phyloP scores from a whole-genome alignment of 2,888 invertebrate species.

The Gryllus longicercus region DNA sequence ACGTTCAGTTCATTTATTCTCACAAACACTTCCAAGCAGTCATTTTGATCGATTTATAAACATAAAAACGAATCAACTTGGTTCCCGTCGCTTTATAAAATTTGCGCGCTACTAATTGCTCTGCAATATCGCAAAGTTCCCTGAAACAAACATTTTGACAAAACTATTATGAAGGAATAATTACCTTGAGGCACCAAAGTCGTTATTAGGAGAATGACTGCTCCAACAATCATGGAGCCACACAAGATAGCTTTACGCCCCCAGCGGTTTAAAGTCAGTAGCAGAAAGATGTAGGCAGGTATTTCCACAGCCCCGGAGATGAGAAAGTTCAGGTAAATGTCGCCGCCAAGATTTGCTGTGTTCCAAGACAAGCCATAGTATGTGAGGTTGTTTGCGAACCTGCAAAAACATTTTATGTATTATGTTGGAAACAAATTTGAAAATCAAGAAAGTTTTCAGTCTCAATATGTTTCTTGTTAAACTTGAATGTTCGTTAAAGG shows the following conservation, averaged over 20 bases:
- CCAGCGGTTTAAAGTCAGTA: conserved; percentile 65
- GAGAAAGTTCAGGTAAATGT: conserved; percentile 64
- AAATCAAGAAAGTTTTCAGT: background rate
- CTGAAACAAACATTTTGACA: too few relatives aligned
- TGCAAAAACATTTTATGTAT: conserved; percentile 39
- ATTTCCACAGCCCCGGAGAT: conserved; percentile 71
- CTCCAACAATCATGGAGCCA: conserved; percentile 64
- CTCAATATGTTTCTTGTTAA: too few relatives aligned
- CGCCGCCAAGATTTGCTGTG: conserved; percentile 66
- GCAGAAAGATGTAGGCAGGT: conserved; percentile 64
- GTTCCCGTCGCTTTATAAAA: too few relatives aligned
- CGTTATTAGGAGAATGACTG: conserved; percentile 57
- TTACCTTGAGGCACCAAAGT: conserved; percentile 57
- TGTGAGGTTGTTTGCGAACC: conserved; percentile 70
- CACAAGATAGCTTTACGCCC: conserved; percentile 67
- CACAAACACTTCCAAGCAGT: too few relatives aligned
- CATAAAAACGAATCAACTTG: too few relatives aligned
- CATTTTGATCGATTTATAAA: too few relatives aligned
- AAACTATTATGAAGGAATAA: too few relatives aligned
- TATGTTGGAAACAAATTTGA: background rate
- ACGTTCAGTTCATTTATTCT: too few relatives aligned
- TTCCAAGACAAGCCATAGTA: conserved; percentile 77
- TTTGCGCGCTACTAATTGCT: too few relatives aligned
- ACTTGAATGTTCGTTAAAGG: too few relatives aligned
- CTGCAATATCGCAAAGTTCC: too few relatives aligned